Evolutionary conservation across 1,140 invertebrate species (phyloP), one percentile per base, ranked within the genome.

Genomic region (Lepidurus packardi): DNA sequence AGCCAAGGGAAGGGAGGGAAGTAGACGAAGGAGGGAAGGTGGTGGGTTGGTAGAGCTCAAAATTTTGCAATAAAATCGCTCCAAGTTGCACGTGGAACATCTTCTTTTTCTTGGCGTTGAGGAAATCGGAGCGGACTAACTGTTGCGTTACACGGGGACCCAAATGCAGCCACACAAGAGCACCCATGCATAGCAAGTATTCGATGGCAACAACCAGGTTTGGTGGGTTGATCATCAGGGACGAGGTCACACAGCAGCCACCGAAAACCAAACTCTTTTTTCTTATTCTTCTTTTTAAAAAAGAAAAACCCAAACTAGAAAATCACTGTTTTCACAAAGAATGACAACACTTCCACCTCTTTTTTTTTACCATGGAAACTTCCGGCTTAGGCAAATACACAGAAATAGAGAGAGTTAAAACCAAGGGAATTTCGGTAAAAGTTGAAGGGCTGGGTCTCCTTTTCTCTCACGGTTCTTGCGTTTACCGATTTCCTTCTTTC

Each of bases 121-220:
- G 53, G 53, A 65, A 65, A 65, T 65, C 53, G 53, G 53, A 65
- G 53, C 53, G 53, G 53, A 65, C 53, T 65, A 65, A 65, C 53
- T 65, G 53, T 65, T 65, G 53, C 53, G 53, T 65, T 65, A 65
- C 53, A 65, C 53, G 53, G 53, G 53, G 53, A 34, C 3, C 53
- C 53, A 65, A 65, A 65, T n/a, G 16, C 21, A 7, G 53, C 16
- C 21, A 9, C 53, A 65, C 53, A 65, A 65, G 53, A 65, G 53
- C 53, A 65, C 53, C 53, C 53, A 65, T 65, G 53, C 53, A 65
- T 65, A 21, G 53, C 53, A 65, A 65, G 8, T 65, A 65, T 65
- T 65, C 53, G 53, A 65, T 16, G 53, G 53, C 53, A 65, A 65
- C 16, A 13, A 13, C 34, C 34, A 34, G 34, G 53, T 21, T 65